Percentiles rank a stretch among this genome's conserved stretches.
phyloP scores from a whole-genome alignment of 2,113 vertebrate species.

The mouse (Mus musculus) region DNA sequence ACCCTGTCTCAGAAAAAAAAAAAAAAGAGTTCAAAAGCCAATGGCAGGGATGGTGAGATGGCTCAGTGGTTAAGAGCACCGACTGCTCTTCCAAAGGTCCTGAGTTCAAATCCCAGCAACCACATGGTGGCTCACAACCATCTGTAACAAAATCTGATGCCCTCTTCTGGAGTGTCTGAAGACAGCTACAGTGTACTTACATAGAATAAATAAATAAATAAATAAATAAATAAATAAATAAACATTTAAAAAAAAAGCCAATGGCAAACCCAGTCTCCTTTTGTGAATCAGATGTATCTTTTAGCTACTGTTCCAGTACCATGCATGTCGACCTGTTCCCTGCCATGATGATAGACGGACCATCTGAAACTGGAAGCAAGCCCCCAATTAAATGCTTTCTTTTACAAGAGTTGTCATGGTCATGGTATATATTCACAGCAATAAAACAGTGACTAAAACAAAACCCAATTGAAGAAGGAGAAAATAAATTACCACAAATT shows the following conservation, averaged over 20 bases:
- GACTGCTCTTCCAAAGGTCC: no score
- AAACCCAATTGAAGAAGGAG: not conserved
- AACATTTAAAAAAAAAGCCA: no score
- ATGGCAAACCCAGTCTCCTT: not conserved
- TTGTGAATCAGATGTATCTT: not conserved
- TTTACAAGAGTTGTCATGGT: not conserved
- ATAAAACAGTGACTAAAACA: not conserved
- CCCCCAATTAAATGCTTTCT: not conserved
- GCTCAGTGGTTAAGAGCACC: no score
- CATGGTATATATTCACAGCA: not conserved
- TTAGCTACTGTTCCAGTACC: not conserved
- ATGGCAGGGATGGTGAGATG: no score
- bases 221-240: no score
- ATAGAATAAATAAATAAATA: no score
- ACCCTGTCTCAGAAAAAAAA: no score
- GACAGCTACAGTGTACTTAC: no score
- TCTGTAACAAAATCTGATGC: no score
- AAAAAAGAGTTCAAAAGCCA: not conserved
- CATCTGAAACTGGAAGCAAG: not conserved
- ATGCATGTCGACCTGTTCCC: not conserved
- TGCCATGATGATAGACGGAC: not conserved
- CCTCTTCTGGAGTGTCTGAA: no score
- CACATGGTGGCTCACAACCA: no score
- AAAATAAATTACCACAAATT: not conserved
- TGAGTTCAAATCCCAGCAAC: no score